Evolutionary conservation across 2,888 invertebrate species (phyloP).

Genomic region (Priocnemis perturbator): DNA sequence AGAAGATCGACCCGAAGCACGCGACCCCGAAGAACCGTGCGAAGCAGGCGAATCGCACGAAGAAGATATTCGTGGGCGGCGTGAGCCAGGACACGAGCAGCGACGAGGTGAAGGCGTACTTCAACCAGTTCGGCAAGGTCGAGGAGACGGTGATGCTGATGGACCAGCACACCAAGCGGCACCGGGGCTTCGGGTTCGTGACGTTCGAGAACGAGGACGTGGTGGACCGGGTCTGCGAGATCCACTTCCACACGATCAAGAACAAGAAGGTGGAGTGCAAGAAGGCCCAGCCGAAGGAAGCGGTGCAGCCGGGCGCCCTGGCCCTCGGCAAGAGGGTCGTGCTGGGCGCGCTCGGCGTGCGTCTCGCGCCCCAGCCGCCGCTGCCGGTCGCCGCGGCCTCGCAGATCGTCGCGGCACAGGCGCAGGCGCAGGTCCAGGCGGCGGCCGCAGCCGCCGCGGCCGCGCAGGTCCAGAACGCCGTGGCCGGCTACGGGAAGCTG

Average conservation of each 20-base stretch:
- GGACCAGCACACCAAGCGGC: slow-evolving; percentile 95
- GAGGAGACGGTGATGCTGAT: slow-evolving; percentile 95
- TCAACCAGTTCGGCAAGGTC: slow-evolving; percentile 92
- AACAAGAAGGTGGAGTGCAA: slow-evolving; percentile 95
- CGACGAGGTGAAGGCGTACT: slow-evolving; percentile 93
- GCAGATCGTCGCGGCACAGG: slow-evolving; percentile 76
- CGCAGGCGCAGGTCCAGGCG: slow-evolving; percentile 75
- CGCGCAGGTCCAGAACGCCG: slow-evolving; percentile 80
- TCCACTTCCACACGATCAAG: slow-evolving; percentile 94
- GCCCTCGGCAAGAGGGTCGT: slow-evolving; percentile 83
- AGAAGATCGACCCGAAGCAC: slow-evolving; percentile 96
- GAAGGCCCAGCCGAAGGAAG: slow-evolving; percentile 94
- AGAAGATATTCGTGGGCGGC: slow-evolving; percentile 95
- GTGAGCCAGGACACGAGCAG: slow-evolving; percentile 94
- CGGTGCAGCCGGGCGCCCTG: slow-evolving; percentile 85
- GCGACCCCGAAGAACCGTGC: slow-evolving; percentile 94
- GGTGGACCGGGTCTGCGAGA: slow-evolving; percentile 94
- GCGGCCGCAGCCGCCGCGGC: slow-evolving; percentile 77
- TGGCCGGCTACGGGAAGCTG: slow-evolving; percentile 82
- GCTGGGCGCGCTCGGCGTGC: slow-evolving; percentile 84
- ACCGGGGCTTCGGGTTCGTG: slow-evolving; percentile 93
- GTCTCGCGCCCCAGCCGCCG: slow-evolving; percentile 81
- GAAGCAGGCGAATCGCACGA: slow-evolving; percentile 89
- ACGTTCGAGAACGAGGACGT: slow-evolving; percentile 95
- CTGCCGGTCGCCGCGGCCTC: slow-evolving; percentile 77